phyloP scores from a whole-genome alignment of 2,797 vertebrate species.

The Gobionotothen gibberifrons region DNA sequence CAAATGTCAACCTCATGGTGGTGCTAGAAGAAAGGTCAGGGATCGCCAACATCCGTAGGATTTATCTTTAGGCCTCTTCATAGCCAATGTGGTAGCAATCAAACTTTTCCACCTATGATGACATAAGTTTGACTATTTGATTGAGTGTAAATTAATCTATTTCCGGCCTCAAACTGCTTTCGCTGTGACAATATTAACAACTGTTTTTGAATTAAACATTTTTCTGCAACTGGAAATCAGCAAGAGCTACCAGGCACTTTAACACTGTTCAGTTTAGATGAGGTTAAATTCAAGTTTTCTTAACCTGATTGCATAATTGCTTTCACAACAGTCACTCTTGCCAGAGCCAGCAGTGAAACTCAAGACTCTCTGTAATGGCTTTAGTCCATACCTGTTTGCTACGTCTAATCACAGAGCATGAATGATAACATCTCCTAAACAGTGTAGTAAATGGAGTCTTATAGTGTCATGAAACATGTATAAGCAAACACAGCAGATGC shows the following conservation, averaged over 20 bases:
- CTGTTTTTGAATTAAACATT: background rate
- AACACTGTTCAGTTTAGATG: background rate
- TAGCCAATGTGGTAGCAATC: background rate
- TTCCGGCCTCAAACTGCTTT: background rate
- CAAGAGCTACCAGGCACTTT: background rate
- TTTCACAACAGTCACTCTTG: constrained; percentile 21
- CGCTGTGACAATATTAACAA: too few relatives aligned
- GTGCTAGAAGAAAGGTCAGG: background rate
- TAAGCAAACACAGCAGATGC: constrained; percentile 62
- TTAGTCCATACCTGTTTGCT: constrained; percentile 35
- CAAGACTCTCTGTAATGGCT: constrained; percentile 45
- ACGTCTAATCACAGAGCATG: constrained; percentile 47
- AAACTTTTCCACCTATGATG: too few relatives aligned
- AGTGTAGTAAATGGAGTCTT: constrained; percentile 52
- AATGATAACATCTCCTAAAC: constrained; percentile 61
- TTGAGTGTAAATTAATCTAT: background rate
- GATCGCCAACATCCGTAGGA: too few relatives aligned
- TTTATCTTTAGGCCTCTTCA: too few relatives aligned
- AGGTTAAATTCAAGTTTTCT: constrained; percentile 12
- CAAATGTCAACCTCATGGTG: background rate
- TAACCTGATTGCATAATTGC: constrained; percentile 7
- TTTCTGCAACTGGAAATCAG: background rate
- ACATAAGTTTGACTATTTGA: background rate
- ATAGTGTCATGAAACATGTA: constrained; percentile 61
- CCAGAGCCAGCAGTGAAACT: constrained; percentile 46